Evolutionary conservation across 2,888 invertebrate genomes (phyloP).

Genomic region (Dioctria rufipes): DNA sequence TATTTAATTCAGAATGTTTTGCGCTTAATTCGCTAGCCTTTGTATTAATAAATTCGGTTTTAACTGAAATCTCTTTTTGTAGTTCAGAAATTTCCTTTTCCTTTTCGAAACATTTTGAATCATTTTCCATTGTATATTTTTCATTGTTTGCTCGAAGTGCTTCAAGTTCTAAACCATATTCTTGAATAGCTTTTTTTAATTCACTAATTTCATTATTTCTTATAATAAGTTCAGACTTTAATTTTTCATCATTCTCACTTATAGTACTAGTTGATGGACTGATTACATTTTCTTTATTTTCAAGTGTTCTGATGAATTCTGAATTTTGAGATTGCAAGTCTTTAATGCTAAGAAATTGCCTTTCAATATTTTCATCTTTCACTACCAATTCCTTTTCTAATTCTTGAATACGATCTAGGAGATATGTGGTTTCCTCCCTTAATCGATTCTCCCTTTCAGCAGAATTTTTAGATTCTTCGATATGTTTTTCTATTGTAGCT

Average conservation of each 20-base stretch:
- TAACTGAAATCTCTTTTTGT: background rate
- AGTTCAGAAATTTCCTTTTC: background rate
- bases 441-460: conserved; percentile 62
- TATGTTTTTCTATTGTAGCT: background rate
- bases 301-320: background rate
- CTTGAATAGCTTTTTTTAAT: background rate
- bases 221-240: too few species aligned
- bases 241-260: background rate
- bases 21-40: background rate
- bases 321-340: conserved; percentile 61
- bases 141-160: too few species aligned
- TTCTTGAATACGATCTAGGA: conserved; percentile 65
- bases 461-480: background rate
- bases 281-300: background rate
- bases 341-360: conserved; percentile 66
- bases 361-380: conserved; percentile 69
- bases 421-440: conserved; percentile 64
- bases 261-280: too few species aligned
- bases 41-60: background rate
- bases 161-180: background rate
- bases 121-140: background rate
- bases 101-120: too few species aligned
- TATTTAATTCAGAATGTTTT: background rate
- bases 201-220: background rate
- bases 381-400: conserved; percentile 65